Conservation (phyloP, 2,113 vertebrate genomes). For the Tylochromis polylepis region DNA sequence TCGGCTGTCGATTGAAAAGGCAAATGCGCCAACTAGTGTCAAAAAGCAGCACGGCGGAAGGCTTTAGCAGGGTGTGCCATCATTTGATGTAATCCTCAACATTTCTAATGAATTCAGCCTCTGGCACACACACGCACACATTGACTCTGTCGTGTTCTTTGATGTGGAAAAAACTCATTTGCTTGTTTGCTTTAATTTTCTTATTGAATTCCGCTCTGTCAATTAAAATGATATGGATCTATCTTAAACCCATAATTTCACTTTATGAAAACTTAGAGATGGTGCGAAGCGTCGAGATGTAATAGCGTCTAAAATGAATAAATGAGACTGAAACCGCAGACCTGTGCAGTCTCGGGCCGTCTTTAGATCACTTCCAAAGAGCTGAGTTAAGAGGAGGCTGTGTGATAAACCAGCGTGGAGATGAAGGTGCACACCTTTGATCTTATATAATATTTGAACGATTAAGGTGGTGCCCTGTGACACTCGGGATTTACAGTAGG, state of each 20-base stretch:
- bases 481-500: too few species aligned
- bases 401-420: background rate
- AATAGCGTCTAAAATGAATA: background rate
- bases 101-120: constrained; percentile 33
- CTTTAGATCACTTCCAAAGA: background rate
- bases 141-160: background rate
- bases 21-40: constrained; percentile 81
- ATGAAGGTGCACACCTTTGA: background rate
- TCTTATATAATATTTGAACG: background rate
- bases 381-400: background rate
- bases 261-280: constrained; percentile 13
- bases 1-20: constrained; percentile 67
- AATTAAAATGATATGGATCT: constrained; percentile 49
- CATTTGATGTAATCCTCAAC: constrained; percentile 7
- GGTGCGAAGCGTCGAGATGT: background rate
- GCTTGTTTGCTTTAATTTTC: constrained; percentile 9
- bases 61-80: constrained; percentile 49
- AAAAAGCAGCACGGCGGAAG: constrained; percentile 36
- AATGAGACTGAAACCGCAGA: constrained; percentile 17
- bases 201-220: background rate
- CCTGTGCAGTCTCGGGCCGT: background rate
- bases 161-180: constrained; percentile 25
- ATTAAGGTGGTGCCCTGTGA: background rate
- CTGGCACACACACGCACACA: background rate
- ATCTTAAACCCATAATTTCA: constrained; percentile 8